Base-by-base conservation (phyloP, 2,888 invertebrate species). In the Coecobrya sp. region DNA sequence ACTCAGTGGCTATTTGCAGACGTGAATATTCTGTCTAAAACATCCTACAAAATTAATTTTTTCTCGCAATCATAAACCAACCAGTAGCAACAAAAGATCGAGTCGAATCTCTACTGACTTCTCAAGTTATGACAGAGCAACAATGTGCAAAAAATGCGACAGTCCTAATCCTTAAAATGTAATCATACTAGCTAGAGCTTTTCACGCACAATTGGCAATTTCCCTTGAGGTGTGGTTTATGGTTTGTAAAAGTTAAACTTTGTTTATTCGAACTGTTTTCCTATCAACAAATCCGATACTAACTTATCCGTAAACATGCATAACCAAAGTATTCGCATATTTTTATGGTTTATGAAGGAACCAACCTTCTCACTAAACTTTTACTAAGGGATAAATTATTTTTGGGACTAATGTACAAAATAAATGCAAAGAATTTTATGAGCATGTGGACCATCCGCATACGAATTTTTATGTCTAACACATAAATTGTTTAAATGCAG, bases 221-320 rank as follows among this genome's bases (percentile, higher is more conserved):
- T 91, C 91, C 70, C 70, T 42, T 82, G 70, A 91, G 86, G 91
- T 91, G 91, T 76, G 87, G 87, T 87, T 91, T 86, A 87, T 86
- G 84, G 79, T 81, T 88, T 81, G 65, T 65, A 70, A 27, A 45
- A 70, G 52, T 65, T 76, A 76, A 76, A 45, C 79, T 88, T 42
- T 52, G 27, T 36, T 45, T 79, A 13, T 76, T 42, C 3, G 7
- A 42, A 36, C 42, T 22, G 16, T 49, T 49, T 81, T 73, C 30
- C 30, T 62, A 59, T 84, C 62, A 62, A 84, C 42, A 70, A 70
- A 30, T 70, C 7, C 59, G 19, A n/a, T 59, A 19, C 19, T 19
- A 65, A 27, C 13, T 2, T 16, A 11, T 27, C 27, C 27, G 65
- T n/a, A 5, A 27, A 62, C 22, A 25, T 25, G 27, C 27, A 1